Conservation (phyloP, 2,797 vertebrate genomes). For the Mormyrus proboscirostris region DNA sequence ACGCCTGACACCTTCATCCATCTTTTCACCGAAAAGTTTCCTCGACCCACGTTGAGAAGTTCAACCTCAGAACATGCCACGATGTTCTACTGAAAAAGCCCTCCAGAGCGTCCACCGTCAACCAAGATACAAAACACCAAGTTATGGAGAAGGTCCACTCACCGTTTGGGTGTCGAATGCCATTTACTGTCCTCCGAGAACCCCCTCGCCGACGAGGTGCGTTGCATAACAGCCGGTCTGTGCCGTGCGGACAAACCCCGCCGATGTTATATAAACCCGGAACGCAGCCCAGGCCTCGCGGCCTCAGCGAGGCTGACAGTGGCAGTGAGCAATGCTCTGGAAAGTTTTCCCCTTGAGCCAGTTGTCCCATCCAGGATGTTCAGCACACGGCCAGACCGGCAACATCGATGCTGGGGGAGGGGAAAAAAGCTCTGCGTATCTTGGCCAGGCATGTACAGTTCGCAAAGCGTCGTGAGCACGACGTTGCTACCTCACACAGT, state of each 20-base stretch:
- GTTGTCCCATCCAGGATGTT: not conserved
- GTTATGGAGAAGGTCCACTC: not conserved
- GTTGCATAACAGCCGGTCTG: not conserved
- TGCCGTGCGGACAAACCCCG: not conserved
- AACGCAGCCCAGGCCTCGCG: not conserved
- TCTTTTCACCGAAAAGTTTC: not conserved
- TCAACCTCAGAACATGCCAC: not conserved
- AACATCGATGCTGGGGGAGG: not conserved
- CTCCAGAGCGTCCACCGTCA: not conserved
- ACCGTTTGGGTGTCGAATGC: not conserved
- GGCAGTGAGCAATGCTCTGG: not conserved
- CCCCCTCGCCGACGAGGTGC: not conserved
- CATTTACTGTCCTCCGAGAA: not conserved
- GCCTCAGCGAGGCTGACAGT: not conserved
- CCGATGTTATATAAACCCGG: conserved; percentile 8
- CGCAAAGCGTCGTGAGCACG: not conserved
- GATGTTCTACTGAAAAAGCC: not conserved
- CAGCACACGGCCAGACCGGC: not conserved
- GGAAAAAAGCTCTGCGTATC: not conserved
- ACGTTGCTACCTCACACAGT: not conserved
- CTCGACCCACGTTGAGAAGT: not conserved
- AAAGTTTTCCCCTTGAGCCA: not conserved
- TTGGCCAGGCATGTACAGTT: not conserved
- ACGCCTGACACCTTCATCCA: not conserved
- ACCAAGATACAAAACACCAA: not conserved